Evolutionary conservation across 2,888 invertebrate species (phyloP), one percentile per base, ranked within the genome.

Genomic region (Tromatobia lineatoria): DNA sequence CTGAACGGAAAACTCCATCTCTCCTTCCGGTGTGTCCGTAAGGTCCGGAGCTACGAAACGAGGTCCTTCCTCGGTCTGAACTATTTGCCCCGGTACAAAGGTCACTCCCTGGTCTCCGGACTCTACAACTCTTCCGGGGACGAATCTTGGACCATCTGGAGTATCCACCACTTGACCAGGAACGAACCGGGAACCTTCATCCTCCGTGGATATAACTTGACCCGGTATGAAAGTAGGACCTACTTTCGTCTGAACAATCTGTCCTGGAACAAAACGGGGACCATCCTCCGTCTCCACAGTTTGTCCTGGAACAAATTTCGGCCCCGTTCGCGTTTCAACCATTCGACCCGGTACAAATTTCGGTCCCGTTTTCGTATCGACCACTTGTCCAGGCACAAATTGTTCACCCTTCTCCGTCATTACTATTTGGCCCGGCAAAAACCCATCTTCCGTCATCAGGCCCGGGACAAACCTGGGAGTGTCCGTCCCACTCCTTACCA

Each of bases 301-400:
- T 94, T 97, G 97, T 8, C 97, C 97, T 1, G 97, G 95, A 0
- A 95, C 95, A 89, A 96, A 96, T 90, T 96, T 96, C 0, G 95
- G 95, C 8, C 96, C 96, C 64, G 94, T 95, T 90, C 95, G 95
- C 0, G 96, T 96, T 89, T 96, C 96, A 0, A 97, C 96, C 88
- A 97, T 96, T 94, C 97, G 96, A 2, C 97, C 97, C 3, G 97
- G 96, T 18, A 97, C 96, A 91, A 97, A 97, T 91, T 97, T 96
- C 0, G 96, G 95, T 0, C 95, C 95, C 87, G 95, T 95, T 67
- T 95, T 94, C 2, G 96, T 96, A 88, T 96, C 96, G n/a, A 96
- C 95, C 0, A 96, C 96, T 94, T 96, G 96, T 0, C 96, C 96
- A 0, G 96, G 96, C 4, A 96, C 95, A 89, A 96, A 96, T 87